phyloP scores from a whole-genome alignment of 2,113 vertebrate species.

The Crotophaga sulcirostris region DNA sequence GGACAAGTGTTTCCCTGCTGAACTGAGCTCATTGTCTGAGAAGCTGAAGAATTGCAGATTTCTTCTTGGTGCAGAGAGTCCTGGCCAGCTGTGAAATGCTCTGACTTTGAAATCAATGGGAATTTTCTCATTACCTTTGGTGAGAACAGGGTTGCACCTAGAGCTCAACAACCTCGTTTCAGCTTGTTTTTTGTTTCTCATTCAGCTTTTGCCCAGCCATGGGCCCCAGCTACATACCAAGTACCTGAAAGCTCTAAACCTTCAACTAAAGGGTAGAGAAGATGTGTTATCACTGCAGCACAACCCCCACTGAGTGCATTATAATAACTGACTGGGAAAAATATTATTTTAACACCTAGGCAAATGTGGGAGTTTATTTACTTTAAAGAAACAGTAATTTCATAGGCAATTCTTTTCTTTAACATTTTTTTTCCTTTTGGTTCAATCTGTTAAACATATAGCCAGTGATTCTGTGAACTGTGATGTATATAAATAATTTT shows the following conservation, averaged over 20 bases:
- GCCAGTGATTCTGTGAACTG: background rate
- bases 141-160: background rate
- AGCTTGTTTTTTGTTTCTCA: background rate
- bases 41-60: background rate
- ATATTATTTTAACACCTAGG: background rate
- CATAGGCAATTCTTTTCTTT: background rate
- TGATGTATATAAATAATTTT: background rate
- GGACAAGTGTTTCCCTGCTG: background rate
- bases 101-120: background rate
- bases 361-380: background rate
- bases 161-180: background rate
- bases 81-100: background rate
- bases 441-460: background rate
- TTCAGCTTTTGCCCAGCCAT: background rate
- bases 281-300: background rate
- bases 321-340: background rate
- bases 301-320: background rate
- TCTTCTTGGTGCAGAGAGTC: background rate
- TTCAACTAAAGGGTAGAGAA: background rate
- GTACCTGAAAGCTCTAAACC: background rate
- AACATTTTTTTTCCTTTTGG: background rate
- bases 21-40: background rate
- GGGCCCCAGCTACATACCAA: background rate
- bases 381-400: background rate
- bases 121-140: background rate